Conservation (phyloP, 2,888 invertebrate genomes). For the Phytoseiulus persimilis region DNA sequence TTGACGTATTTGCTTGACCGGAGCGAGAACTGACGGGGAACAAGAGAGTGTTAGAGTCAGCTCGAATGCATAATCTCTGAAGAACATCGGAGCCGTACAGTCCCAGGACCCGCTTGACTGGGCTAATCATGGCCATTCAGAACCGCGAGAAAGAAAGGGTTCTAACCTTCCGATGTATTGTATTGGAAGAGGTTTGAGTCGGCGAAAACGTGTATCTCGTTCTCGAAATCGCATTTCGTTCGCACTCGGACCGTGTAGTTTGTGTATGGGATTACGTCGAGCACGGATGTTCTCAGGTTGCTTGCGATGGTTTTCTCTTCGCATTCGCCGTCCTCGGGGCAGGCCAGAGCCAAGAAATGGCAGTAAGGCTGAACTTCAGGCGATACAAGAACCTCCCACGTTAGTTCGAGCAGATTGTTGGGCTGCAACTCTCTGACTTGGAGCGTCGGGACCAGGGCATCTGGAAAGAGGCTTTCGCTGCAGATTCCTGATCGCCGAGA, state of each 20-base stretch:
- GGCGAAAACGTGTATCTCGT: neutral
- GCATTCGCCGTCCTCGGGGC: neutral
- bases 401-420: neutral
- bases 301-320: neutral
- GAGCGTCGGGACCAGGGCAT: neutral
- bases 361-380: neutral
- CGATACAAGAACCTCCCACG: neutral
- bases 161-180: neutral
- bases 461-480: neutral
- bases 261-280: neutral
- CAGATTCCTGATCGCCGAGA: no score
- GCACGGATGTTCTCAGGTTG: neutral
- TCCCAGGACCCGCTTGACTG: no score
- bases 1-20: neutral
- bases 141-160: neutral
- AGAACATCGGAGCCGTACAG: no score
- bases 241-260: neutral
- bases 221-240: neutral
- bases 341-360: neutral
- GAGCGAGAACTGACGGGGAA: neutral
- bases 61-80: no score
- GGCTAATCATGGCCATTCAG: no score
- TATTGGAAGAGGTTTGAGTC: neutral
- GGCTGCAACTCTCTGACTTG: neutral
- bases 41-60: no score